Evolutionary conservation across 2,797 vertebrate genomes (phyloP).

Genomic region (Trachops cirrhosus): DNA sequence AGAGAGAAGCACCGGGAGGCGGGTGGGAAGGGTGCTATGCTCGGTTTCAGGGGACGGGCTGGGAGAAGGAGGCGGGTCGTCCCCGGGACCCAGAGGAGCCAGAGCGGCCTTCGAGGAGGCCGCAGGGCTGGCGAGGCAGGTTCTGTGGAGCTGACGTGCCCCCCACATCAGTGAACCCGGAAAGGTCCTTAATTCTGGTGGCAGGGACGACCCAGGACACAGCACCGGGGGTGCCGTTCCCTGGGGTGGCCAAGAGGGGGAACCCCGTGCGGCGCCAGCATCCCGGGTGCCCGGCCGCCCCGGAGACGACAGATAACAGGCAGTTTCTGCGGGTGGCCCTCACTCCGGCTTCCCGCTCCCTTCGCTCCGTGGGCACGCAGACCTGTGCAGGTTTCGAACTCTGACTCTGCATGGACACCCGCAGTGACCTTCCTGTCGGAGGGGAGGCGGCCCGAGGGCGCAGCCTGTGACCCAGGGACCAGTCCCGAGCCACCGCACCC

Average conservation of each 20-base stretch:
- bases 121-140: not conserved
- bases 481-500: not conserved
- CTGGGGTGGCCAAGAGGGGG: too few species aligned
- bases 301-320: constrained; percentile 25
- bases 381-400: constrained; percentile 23
- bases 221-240: not conserved
- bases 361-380: not conserved
- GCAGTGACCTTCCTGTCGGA: not conserved
- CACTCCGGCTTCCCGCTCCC: not conserved
- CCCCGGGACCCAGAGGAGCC: not conserved
- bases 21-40: not conserved
- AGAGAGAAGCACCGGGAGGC: constrained; percentile 31
- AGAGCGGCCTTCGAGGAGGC: too few species aligned
- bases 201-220: constrained; percentile 28
- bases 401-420: not conserved
- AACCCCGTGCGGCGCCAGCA: too few species aligned
- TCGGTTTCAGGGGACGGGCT: not conserved
- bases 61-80: not conserved
- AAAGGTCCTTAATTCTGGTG: constrained; percentile 49
- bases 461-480: not conserved
- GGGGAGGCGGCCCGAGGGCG: not conserved
- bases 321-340: constrained; percentile 23
- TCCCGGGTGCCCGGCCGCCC: constrained; percentile 34
- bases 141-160: not conserved
- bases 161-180: constrained; percentile 16